A percentile compares a stretch with the other conserved stretches of the same genome.
phyloP scores from a whole-genome alignment of 1,140 invertebrate genomes.

The Hypsibius dujardini region DNA sequence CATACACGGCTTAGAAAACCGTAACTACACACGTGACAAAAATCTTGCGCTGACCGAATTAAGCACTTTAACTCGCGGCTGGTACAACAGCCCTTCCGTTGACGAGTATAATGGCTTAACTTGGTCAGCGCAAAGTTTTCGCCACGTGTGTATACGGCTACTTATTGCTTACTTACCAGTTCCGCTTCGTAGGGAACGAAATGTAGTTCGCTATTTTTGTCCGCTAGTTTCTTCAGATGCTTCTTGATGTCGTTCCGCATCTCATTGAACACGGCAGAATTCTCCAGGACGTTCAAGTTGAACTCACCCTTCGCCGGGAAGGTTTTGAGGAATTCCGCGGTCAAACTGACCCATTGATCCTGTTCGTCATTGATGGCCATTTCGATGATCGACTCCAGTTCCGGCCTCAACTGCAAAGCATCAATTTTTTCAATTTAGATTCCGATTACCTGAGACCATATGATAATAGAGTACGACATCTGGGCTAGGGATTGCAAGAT shows the following conservation, averaged over 20 bases:
- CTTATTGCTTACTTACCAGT: constrained; percentile 79
- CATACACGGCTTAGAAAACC: too few species aligned
- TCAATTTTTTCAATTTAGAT: neutral
- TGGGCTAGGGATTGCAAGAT: too few species aligned
- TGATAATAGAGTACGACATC: too few species aligned
- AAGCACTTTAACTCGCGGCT: too few species aligned
- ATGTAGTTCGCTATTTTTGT: constrained; percentile 22
- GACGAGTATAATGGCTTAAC: too few species aligned
- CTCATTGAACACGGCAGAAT: constrained; percentile 60
- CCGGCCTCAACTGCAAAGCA: constrained; percentile 58
- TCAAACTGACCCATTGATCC: constrained; percentile 83
- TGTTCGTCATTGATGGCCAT: constrained; percentile 66
- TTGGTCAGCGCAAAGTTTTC: too few species aligned
- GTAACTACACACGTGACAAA: too few species aligned
- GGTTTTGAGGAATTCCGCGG: constrained; percentile 81
- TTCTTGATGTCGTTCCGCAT: constrained; percentile 75
- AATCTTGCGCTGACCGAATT: too few species aligned
- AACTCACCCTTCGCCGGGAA: constrained; percentile 62
- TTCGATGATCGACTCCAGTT: constrained; percentile 80
- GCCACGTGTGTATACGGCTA: too few species aligned
- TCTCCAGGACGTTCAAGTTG: constrained; percentile 46
- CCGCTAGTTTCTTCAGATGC: constrained; percentile 59
- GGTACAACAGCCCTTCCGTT: too few species aligned
- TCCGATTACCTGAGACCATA: too few species aligned
- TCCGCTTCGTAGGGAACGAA: constrained; percentile 20